Evolutionary conservation across 1,140 invertebrate genomes (phyloP), one percentile per base, ranked within the genome.

Genomic region (Drosophila asahinai): DNA sequence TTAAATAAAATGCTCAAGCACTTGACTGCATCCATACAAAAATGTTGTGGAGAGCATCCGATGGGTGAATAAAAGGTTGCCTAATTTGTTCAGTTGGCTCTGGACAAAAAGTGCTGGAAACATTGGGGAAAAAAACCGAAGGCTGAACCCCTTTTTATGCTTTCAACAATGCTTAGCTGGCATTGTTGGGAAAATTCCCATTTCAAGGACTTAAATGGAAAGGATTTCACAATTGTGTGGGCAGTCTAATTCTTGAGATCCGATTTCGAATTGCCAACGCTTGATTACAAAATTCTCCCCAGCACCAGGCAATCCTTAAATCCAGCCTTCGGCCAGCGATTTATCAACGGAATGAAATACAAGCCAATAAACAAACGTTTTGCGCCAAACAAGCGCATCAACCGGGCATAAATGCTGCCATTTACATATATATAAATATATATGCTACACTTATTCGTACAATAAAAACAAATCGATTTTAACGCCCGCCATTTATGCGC

Each of bases 1-100:
- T 92, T 92, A 92, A 92, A 92, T 92, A 92, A 92, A 92, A 92
- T 92, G 91, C 91, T 92, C 91, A 80, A 91, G 86, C 91, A 92
- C 91, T 92, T 92, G 91, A 92, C 91, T 92, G 91, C 91, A 91
- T 92, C 91, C 91, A 92, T 91, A 83, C 72, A 87, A 80, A 92
- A 82, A 80, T 83, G 65, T 57, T 89, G 66, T 45, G 65, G 68
- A 63, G 51, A 30, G 33, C 51, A 66, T 61, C 33, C 60, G 25
- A 38, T 60, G n/a, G 49, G 4, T 63, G 47, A 76, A 81, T 74
- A 84, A 81, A 84, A 81, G 81, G 48, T 67, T 81, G 86, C 80
- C 76, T 90, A 90, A 89, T 89, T 89, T 89, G 86, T 76, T 90
- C 78, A 81, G 81, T 81, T 81, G 74, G 84, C 68, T 87, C 40